Percentiles rank a stretch among this genome's conserved stretches.
phyloP scores from a whole-genome alignment of 2,888 invertebrate species.

The Coenonympha arcania region DNA sequence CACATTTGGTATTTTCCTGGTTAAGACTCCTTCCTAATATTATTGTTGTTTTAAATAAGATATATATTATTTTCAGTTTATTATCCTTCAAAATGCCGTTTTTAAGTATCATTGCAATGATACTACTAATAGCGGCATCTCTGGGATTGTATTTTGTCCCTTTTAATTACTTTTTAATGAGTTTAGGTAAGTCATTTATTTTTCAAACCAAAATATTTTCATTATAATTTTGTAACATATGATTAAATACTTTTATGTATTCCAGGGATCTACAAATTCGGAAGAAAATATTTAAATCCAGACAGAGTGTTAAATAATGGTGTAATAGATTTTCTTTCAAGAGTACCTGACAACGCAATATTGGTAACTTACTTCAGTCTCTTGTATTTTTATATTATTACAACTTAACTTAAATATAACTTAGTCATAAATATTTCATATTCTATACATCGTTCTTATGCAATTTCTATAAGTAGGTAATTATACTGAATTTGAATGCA shows the following conservation, averaged over 20 bases:
- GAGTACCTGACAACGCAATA: slow-evolving; percentile 57
- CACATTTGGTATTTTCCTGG: no score
- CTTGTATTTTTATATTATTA: not conserved
- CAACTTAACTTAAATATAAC: not conserved
- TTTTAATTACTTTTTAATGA: slow-evolving; percentile 56
- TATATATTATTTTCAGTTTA: slow-evolving; percentile 50
- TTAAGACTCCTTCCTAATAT: no score
- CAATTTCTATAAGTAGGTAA: no score
- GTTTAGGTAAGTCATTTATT: slow-evolving; percentile 47
- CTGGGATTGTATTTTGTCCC: slow-evolving; percentile 48
- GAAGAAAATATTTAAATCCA: slow-evolving; percentile 55
- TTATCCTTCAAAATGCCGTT: slow-evolving; percentile 59
- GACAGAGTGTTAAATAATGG: slow-evolving; percentile 56
- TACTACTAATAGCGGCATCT: slow-evolving; percentile 41
- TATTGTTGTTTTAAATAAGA: no score
- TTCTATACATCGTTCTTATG: no score
- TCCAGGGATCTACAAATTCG: slow-evolving; percentile 58
- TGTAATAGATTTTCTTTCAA: slow-evolving; percentile 57
- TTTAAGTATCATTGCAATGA: slow-evolving; percentile 51
- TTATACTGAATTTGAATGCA: slow-evolving; percentile 4
- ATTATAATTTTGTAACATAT: no score
- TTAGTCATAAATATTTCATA: slow-evolving; percentile 5
- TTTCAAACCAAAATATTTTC: no score
- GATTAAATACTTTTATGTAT: no score
- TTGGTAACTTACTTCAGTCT: slow-evolving; percentile 42